phyloP scores from a whole-genome alignment of 2,113 vertebrate genomes.

The Trochalopteron elliotii region DNA sequence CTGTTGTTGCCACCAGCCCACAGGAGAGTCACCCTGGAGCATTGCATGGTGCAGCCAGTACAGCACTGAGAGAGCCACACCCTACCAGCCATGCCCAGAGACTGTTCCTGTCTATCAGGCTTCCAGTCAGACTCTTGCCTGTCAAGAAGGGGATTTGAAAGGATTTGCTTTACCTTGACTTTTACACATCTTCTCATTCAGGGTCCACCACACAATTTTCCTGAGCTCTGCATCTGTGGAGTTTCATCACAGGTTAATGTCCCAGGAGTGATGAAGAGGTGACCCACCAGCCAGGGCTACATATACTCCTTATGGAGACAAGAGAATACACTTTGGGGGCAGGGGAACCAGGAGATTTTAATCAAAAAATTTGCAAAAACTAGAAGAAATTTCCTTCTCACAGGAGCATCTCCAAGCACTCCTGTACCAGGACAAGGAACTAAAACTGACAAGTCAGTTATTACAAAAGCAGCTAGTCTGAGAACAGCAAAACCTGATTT shows the following conservation, averaged over 20 bases:
- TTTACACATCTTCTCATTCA: neutral
- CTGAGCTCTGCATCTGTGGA: neutral
- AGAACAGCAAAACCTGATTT: neutral
- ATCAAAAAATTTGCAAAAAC: accelerated
- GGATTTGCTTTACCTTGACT: neutral
- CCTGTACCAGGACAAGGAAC: neutral
- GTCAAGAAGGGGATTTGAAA: neutral
- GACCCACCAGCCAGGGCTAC: neutral
- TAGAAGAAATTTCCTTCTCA: neutral
- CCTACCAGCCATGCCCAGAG: neutral
- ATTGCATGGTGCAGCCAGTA: neutral
- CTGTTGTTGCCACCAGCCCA: neutral
- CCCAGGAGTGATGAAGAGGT: neutral
- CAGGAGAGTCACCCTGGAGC: neutral
- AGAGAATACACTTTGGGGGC: neutral
- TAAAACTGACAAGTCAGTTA: neutral
- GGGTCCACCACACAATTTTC: neutral
- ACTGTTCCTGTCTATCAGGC: neutral
- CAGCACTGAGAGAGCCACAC: neutral
- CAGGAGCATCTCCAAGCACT: neutral
- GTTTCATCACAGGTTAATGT: neutral
- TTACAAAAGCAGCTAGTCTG: neutral
- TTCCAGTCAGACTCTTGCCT: neutral
- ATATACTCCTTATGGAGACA: neutral
- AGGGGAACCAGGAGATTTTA: neutral